phyloP scores from a whole-genome alignment of 2,888 invertebrate species.

The Drosophila helvetica region DNA sequence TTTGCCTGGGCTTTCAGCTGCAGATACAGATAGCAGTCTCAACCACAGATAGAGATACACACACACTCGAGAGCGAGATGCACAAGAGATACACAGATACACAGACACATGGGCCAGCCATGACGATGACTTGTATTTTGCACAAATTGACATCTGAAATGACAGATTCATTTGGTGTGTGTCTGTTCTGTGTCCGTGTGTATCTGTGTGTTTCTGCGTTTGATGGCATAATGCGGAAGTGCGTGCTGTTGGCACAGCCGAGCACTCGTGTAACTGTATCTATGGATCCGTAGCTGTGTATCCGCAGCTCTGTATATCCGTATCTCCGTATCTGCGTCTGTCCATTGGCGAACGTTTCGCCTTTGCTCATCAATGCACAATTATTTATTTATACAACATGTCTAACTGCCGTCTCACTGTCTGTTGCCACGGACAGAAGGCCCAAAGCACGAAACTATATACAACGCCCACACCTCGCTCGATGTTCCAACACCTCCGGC shows the following conservation, averaged over 20 bases:
- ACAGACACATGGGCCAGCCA: neutral
- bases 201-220: neutral
- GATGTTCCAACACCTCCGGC: slow-evolving; percentile 25
- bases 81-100: neutral
- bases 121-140: slow-evolving; percentile 40
- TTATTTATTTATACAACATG: slow-evolving; percentile 57
- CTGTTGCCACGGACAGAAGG: slow-evolving; percentile 12
- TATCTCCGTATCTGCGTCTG: slow-evolving; percentile 19
- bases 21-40: slow-evolving; percentile 1
- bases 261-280: slow-evolving; percentile 25
- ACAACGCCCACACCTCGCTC: slow-evolving; percentile 38
- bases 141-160: slow-evolving; percentile 76
- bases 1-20: slow-evolving; percentile 17
- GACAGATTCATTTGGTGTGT: slow-evolving; percentile 73
- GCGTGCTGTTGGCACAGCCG: slow-evolving; percentile 47
- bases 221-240: slow-evolving; percentile 62
- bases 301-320: neutral
- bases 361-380: slow-evolving; percentile 55
- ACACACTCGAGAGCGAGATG: neutral
- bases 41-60: neutral
- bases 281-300: neutral
- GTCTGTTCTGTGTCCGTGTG: neutral
- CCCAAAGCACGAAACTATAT: slow-evolving; percentile 22
- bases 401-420: slow-evolving; percentile 46
- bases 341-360: slow-evolving; percentile 45